Percentiles rank a stretch among this genome's conserved stretches.
Conservation (phyloP, 2,888 invertebrate species). For the Metopia argyrocephala region DNA sequence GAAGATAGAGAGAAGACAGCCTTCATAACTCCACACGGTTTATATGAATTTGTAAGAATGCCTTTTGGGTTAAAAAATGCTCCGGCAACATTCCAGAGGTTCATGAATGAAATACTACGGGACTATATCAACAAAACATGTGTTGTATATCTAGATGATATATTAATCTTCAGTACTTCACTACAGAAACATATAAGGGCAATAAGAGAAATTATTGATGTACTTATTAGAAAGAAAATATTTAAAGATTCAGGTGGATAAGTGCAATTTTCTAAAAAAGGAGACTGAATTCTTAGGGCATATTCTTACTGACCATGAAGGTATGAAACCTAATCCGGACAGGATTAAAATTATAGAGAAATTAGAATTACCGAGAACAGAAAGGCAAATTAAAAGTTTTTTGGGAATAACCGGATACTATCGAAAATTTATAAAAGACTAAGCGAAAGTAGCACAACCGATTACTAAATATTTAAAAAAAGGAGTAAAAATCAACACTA, state of each 20-base stretch:
- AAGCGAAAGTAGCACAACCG: too few relatives aligned
- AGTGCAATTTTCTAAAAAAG: too few relatives aligned
- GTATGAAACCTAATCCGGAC: too few relatives aligned
- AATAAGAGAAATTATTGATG: conserved; percentile 1
- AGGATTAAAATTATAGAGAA: too few relatives aligned
- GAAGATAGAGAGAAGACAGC: conserved; percentile 13
- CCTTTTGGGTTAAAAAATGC: conserved; percentile 47
- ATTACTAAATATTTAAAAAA: too few relatives aligned
- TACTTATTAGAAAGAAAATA: conserved; percentile 6
- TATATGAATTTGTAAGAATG: conserved; percentile 44
- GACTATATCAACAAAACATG: conserved; percentile 7
- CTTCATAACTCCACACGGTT: conserved; percentile 27
- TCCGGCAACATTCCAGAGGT: conserved; percentile 28
- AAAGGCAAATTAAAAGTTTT: too few relatives aligned
- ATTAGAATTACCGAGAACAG: too few relatives aligned
- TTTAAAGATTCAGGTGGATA: not conserved
- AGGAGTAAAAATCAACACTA: too few relatives aligned
- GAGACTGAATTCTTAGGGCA: too few relatives aligned
- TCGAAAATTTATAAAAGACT: too few relatives aligned
- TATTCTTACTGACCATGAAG: too few relatives aligned
- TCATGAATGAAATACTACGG: not conserved
- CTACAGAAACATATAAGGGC: conserved; percentile 11
- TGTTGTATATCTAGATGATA: not conserved
- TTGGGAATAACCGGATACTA: too few relatives aligned
- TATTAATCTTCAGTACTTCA: conserved; percentile 7